A percentile compares a stretch with the other conserved stretches of the same genome.
Conservation (phyloP, 1,140 invertebrate genomes). For the Euura lappo region DNA sequence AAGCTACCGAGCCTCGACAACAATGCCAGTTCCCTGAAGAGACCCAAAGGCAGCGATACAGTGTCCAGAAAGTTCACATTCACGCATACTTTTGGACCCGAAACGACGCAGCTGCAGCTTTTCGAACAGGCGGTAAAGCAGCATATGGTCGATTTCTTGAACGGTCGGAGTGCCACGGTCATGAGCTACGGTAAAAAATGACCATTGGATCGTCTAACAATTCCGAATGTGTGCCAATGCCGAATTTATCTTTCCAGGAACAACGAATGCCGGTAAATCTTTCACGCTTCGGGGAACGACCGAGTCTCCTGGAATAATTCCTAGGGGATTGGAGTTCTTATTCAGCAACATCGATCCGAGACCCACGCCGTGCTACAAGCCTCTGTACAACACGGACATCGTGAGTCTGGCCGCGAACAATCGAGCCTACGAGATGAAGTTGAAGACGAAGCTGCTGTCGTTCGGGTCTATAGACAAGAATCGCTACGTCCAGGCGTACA, state of each 20-base stretch:
- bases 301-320: constrained; percentile 77
- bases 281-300: constrained; percentile 83
- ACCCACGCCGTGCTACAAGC: constrained; percentile 52
- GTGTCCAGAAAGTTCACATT: constrained; percentile 69
- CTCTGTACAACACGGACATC: constrained; percentile 59
- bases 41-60: constrained; percentile 43
- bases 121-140: constrained; percentile 67
- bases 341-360: constrained; percentile 63
- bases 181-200: constrained; percentile 78
- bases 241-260: constrained; percentile 41
- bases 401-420: constrained; percentile 49
- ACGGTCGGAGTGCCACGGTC: constrained; percentile 77
- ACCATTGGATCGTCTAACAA: constrained; percentile 14
- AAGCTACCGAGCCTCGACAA: constrained; percentile 49
- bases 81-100: constrained; percentile 67
- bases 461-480: constrained; percentile 46
- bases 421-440: constrained; percentile 51
- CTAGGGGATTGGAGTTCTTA: constrained; percentile 79
- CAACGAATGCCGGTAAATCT: constrained; percentile 85
- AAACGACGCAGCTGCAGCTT: constrained; percentile 63
- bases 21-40: constrained; percentile 45
- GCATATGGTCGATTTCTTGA: constrained; percentile 68
- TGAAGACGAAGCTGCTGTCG: constrained; percentile 48
- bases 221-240: neutral
- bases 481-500: constrained; percentile 52